Evolutionary conservation across 2,113 vertebrate species (phyloP), one percentile per base, ranked within the genome.

Genomic region (Brachyistius frenatus): DNA sequence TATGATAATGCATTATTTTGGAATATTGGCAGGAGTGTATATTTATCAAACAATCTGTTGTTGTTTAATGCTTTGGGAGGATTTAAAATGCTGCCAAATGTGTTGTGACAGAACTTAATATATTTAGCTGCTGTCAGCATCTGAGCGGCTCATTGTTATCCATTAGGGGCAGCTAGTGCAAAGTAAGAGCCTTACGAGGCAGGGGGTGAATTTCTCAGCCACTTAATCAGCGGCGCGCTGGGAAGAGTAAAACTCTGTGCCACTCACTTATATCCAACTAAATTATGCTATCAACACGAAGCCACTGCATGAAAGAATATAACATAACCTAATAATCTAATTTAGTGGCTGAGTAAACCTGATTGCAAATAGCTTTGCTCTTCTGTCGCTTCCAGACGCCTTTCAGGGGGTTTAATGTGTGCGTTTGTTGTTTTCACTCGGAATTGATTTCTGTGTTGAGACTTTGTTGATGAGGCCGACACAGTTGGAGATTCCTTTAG

Each of bases 71-170:
- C 47, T 58, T 7, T 35, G 0, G 7, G 4, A 68, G 15, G 36
- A 46, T 82, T 69, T 83, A 54, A 69, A 73, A 57, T 55, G 16
- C 50, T 52, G 50, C 69, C 53, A 82, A 79, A 88, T 71, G 31
- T 84, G 69, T 66, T 3, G 50, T 78, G 89, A 86, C 69, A 81
- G 84, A 84, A 77, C 13, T 5, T 46, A 73, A 67, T 83, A 62
- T 76, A 61, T 90, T 90, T 89, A 82, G 88, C 84, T 82, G 73
- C 64, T 73, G 79, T 90, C 84, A 88, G 88, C 87, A 82, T 83
- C 65, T 78, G 77, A 92, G 77, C 54, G 39, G 86, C 84, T 89
- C 85, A 81, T 88, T 88, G 88, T 89, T 88, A 88, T 88, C 92
- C 89, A 85, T 74, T 65, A 78, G 81, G 52, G 78, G 71, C 76